Conservation (phyloP, 2,113 vertebrate genomes). For the Dolichotis patagonum region DNA sequence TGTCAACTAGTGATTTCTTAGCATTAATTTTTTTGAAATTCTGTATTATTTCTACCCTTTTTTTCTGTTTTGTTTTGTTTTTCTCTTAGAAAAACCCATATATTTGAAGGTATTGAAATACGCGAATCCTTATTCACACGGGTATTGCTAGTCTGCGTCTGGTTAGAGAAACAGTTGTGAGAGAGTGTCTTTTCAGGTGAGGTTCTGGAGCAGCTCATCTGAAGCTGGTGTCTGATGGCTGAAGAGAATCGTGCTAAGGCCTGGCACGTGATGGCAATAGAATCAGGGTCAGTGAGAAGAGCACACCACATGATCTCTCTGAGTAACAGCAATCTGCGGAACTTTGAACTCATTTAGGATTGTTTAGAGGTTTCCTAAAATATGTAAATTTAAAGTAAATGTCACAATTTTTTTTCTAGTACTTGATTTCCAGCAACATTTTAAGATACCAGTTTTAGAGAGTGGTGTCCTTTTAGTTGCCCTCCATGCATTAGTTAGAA, state of each 20-base stretch:
- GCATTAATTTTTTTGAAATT: no score
- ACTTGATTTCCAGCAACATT: neutral
- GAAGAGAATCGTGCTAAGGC: neutral
- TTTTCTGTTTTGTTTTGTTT: no score
- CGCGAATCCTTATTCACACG: neutral
- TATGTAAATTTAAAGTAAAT: conserved; percentile 30
- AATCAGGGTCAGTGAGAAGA: neutral
- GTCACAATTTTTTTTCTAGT: neutral
- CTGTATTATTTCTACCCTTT: no score
- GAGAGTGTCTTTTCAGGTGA: neutral
- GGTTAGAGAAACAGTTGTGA: neutral
- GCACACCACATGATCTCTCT: neutral
- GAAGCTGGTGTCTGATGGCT: neutral
- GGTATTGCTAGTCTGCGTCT: neutral
- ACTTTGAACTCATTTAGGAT: neutral
- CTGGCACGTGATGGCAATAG: no score
- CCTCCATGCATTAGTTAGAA: conserved; percentile 26
- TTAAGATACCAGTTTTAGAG: conserved; percentile 47
- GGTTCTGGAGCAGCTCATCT: neutral
- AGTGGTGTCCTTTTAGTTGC: conserved; percentile 25
- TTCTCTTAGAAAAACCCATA: neutral
- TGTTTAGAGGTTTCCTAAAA: conserved; percentile 31
- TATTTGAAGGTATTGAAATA: neutral
- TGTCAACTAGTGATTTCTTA: no score
- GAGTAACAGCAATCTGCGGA: neutral